Percentiles rank a stretch among this genome's conserved stretches.
Conservation (phyloP, 92 coral and sea anemone species). For the Pocillopora meandrina region DNA sequence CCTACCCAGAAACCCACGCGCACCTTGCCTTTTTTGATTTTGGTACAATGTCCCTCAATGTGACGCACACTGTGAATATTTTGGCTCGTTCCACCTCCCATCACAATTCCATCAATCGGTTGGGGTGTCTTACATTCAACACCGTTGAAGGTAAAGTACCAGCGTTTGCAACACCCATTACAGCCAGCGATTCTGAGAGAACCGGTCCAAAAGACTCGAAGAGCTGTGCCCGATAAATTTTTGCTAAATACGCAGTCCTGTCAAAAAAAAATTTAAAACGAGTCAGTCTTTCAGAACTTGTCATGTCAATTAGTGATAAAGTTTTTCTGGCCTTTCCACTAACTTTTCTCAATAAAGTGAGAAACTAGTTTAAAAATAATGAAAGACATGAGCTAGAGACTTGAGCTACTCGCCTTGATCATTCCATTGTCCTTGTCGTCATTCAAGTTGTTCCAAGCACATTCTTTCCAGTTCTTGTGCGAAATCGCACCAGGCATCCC, state of each 20-base stretch:
- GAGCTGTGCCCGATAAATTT: not conserved
- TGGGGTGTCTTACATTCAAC: not conserved
- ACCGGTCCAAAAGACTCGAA: not conserved
- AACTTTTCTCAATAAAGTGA: too few relatives aligned
- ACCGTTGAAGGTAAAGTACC: slow-evolving; percentile 6
- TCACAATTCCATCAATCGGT: not conserved
- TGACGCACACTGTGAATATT: not conserved
- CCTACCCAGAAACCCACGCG: slow-evolving; percentile 45
- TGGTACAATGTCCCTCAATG: slow-evolving; percentile 46
- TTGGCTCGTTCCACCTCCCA: not conserved
- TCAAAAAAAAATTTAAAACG: not conserved
- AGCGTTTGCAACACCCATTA: not conserved
- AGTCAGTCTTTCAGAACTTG: too few relatives aligned
- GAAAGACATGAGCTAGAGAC: too few relatives aligned
- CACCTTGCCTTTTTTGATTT: slow-evolving; percentile 34
- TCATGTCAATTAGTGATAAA: too few relatives aligned
- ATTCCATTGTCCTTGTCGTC: not conserved
- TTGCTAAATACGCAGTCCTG: not conserved
- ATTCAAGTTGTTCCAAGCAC: not conserved
- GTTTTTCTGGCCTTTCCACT: too few relatives aligned
- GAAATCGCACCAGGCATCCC: not conserved
- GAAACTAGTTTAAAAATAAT: too few relatives aligned
- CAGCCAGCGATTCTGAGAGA: not conserved
- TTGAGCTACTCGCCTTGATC: not conserved
- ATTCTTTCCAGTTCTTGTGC: slow-evolving; percentile 24